Conservation (phyloP, 2,113 vertebrate genomes). For the Perca flavescens region DNA sequence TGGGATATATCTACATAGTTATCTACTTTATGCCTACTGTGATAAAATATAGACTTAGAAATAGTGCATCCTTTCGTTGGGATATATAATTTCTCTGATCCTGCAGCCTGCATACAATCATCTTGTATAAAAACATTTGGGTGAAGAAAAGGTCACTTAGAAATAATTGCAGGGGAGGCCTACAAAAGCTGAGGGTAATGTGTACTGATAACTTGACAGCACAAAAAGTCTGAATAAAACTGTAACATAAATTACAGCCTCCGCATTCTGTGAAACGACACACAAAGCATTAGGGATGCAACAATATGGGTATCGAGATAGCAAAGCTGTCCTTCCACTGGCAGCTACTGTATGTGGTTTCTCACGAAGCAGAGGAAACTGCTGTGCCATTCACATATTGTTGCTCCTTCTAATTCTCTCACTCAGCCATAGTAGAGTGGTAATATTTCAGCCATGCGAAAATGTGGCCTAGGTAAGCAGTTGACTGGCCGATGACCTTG, state of each 20-base stretch:
- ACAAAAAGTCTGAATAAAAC: slow-evolving; percentile 57
- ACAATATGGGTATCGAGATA: slow-evolving; percentile 65
- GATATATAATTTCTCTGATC: background rate
- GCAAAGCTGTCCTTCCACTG: slow-evolving; percentile 48
- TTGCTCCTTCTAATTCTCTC: slow-evolving; percentile 32
- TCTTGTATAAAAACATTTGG: slow-evolving; percentile 36
- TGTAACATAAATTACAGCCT: slow-evolving; percentile 59
- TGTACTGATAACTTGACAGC: slow-evolving; percentile 53
- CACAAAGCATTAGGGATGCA: slow-evolving; percentile 62
- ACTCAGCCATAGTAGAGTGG: slow-evolving; percentile 32
- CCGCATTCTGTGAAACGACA: slow-evolving; percentile 51
- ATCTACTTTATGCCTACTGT: background rate
- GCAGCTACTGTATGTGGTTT: slow-evolving; percentile 51
- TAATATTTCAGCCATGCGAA: slow-evolving; percentile 33
- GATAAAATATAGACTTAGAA: background rate
- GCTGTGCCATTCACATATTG: slow-evolving; percentile 45
- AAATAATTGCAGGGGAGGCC: slow-evolving; percentile 45
- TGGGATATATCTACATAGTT: background rate
- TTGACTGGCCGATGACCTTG: slow-evolving; percentile 45
- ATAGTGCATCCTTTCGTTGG: slow-evolving; percentile 53
- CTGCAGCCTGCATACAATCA: slow-evolving; percentile 39
- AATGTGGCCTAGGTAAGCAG: slow-evolving; percentile 46
- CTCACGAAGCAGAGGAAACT: slow-evolving; percentile 49
- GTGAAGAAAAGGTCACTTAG: slow-evolving; percentile 40
- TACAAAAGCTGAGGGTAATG: slow-evolving; percentile 45